Conservation (phyloP, 2,888 invertebrate species). For the Eupelmus urozonus region DNA sequence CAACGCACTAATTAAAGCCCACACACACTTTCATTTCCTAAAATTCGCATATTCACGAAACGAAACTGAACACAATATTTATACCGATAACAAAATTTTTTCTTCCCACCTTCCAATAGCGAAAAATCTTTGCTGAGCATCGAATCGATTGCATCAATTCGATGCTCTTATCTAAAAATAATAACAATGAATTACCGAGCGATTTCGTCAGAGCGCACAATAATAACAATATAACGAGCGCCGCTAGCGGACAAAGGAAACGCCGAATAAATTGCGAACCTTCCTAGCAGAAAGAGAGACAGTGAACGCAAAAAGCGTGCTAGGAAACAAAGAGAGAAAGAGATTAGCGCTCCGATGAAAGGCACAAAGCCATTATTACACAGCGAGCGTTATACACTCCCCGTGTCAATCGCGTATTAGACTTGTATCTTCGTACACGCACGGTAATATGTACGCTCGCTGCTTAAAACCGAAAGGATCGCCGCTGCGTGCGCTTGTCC, state of each 20-base stretch:
- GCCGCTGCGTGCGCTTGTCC: not conserved
- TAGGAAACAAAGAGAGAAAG: slow-evolving; percentile 37
- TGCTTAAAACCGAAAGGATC: slow-evolving; percentile 27
- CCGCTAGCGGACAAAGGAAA: slow-evolving; percentile 36
- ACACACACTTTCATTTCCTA: too few species aligned
- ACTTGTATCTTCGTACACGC: not conserved
- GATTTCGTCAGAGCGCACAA: slow-evolving; percentile 24
- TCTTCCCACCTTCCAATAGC: too few species aligned
- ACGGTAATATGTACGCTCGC: not conserved
- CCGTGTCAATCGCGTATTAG: slow-evolving; percentile 46
- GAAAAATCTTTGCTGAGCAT: too few species aligned
- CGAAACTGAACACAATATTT: too few species aligned
- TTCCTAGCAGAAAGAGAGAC: not conserved
- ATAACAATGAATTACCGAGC: slow-evolving; percentile 30
- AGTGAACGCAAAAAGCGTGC: not conserved
- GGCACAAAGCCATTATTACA: slow-evolving; percentile 55
- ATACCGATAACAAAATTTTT: too few species aligned
- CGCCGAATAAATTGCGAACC: slow-evolving; percentile 37
- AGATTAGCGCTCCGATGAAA: slow-evolving; percentile 49
- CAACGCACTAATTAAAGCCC: too few species aligned
- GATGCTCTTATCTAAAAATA: slow-evolving; percentile 31
- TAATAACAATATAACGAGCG: slow-evolving; percentile 8
- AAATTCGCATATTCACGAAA: too few species aligned
- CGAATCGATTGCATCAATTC: too few species aligned
- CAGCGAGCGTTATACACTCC: not conserved